phyloP scores from a whole-genome alignment of 2,888 invertebrate genomes.

The Cactoblastis cactorum region DNA sequence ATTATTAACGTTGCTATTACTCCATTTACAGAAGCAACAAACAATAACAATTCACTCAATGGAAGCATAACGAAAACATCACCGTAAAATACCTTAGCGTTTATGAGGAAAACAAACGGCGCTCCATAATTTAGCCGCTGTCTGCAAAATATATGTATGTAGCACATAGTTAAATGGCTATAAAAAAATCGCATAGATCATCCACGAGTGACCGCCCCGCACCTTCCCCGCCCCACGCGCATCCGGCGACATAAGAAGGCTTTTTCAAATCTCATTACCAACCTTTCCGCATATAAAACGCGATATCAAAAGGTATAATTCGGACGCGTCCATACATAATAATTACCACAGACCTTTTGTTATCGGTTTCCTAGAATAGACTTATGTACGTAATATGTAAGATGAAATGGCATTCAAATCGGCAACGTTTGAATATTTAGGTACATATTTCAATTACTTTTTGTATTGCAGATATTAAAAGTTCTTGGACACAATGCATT shows the following conservation, averaged over 20 bases:
- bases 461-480: too few relatives aligned
- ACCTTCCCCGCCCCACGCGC: constrained; percentile 23
- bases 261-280: constrained; percentile 52
- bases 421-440: too few relatives aligned
- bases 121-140: constrained; percentile 37
- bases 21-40: neutral
- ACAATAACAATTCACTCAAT: neutral
- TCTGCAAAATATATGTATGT: constrained; percentile 48
- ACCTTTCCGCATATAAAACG: constrained; percentile 37
- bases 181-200: constrained; percentile 62
- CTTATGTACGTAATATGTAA: too few relatives aligned
- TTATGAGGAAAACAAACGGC: constrained; percentile 26
- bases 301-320: constrained; percentile 26
- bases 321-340: constrained; percentile 5
- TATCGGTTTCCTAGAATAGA: neutral
- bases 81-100: constrained; percentile 1
- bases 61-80: neutral
- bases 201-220: constrained; percentile 57
- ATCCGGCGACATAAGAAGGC: constrained; percentile 41
- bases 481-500: too few relatives aligned
- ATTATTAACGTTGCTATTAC: neutral
- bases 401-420: too few relatives aligned
- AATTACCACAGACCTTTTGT: constrained; percentile 1
- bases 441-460: too few relatives aligned
- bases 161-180: constrained; percentile 53